Percentiles rank a stretch among this genome's conserved stretches.
Evolutionary conservation across 2,797 vertebrate genomes (phyloP).

Genomic region (Perodicticus potto): DNA sequence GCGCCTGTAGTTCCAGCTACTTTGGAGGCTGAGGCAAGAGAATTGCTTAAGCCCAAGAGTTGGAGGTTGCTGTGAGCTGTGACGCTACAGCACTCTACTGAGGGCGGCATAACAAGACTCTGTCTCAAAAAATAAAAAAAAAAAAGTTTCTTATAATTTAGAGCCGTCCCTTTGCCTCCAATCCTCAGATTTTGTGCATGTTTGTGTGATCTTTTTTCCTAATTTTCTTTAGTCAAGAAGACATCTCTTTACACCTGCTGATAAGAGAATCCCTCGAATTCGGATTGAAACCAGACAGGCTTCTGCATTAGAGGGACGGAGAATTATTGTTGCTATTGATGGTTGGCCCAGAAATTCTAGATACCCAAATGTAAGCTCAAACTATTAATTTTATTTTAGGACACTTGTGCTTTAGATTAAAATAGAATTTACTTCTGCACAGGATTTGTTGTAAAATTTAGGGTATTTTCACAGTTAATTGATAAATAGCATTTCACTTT

Average conservation of each 20-base stretch:
- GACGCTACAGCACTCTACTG: no score
- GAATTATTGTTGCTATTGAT: conserved; percentile 98
- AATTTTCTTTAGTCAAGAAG: conserved; percentile 91
- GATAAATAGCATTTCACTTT: background rate
- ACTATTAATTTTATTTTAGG: conserved; percentile 50
- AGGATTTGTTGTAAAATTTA: conserved; percentile 32
- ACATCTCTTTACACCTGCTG: conserved; percentile 98
- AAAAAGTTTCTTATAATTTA: background rate
- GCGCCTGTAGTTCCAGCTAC: no score
- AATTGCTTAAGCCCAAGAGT: no score
- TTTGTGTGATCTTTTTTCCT: background rate
- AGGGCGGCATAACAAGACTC: no score
- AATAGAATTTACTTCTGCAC: background rate
- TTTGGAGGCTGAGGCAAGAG: no score
- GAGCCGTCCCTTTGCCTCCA: background rate
- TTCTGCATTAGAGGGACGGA: conserved; percentile 92
- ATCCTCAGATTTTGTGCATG: background rate
- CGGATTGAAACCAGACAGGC: conserved; percentile 98
- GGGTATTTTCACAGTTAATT: conserved; percentile 28
- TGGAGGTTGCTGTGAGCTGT: no score
- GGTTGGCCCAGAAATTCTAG: conserved; percentile 98
- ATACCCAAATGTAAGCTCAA: conserved; percentile 95
- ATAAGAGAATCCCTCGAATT: conserved; percentile 96
- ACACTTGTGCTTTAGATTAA: conserved; percentile 36
- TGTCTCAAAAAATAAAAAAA: background rate